Conservation (phyloP, 2,797 vertebrate species). For the Simalia tracyae region DNA sequence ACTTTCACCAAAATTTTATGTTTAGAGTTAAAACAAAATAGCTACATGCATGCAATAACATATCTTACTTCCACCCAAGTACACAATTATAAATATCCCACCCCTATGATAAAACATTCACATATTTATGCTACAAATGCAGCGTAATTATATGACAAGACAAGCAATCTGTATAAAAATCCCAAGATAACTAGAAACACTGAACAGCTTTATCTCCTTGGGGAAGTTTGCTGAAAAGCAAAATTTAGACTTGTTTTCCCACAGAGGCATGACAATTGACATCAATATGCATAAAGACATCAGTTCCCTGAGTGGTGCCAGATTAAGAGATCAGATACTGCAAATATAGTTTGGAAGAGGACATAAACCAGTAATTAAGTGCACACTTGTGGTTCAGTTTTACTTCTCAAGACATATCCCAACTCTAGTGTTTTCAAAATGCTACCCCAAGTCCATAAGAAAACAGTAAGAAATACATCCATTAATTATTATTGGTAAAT, state of each 20-base stretch:
- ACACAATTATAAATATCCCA: slow-evolving; percentile 7
- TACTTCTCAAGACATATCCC: background rate
- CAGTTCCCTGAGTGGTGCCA: slow-evolving; percentile 7
- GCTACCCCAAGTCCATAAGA: background rate
- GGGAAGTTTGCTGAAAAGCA: slow-evolving; percentile 39
- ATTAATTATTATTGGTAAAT: slow-evolving; percentile 23
- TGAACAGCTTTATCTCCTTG: slow-evolving; percentile 28
- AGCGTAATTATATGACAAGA: background rate
- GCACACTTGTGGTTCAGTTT: background rate
- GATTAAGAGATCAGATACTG: slow-evolving; percentile 18
- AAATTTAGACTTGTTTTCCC: slow-evolving; percentile 46
- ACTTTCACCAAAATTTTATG: slow-evolving; percentile 4
- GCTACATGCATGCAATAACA: background rate
- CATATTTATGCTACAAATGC: slow-evolving; percentile 4
- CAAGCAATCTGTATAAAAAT: background rate
- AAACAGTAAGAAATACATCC: background rate
- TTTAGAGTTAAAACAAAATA: background rate
- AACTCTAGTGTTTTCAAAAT: background rate
- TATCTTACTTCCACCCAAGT: background rate
- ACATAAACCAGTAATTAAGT: background rate
- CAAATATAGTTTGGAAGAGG: slow-evolving; percentile 1
- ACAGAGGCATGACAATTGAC: slow-evolving; percentile 31
- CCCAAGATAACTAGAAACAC: slow-evolving; percentile 48
- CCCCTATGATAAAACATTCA: slow-evolving; percentile 2
- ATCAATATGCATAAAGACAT: slow-evolving; percentile 35